Evolutionary conservation across 1,140 invertebrate species (phyloP).

Genomic region (Pantala flavescens): DNA sequence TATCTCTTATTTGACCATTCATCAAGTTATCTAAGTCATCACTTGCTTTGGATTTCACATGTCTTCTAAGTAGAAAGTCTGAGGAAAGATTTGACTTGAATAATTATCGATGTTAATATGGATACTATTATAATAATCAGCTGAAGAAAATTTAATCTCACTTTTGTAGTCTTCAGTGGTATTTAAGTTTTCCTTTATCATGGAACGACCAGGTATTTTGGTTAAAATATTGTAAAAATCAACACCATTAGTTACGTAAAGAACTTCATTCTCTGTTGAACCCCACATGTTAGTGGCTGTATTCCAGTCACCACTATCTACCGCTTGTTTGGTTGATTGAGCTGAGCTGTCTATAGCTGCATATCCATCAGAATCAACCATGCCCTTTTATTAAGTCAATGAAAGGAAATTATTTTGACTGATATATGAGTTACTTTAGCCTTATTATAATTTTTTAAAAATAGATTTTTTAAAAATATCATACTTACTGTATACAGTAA

Average conservation of each 20-base stretch:
- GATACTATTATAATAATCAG: constrained; percentile 37
- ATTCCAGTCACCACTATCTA: constrained; percentile 37
- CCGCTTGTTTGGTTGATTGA: constrained; percentile 29
- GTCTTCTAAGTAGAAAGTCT: constrained; percentile 22
- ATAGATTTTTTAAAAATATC: no score
- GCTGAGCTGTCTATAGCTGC: constrained; percentile 31
- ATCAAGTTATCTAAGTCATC: constrained; percentile 47
- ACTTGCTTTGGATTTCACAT: constrained; percentile 27
- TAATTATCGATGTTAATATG: neutral
- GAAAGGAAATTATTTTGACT: neutral
- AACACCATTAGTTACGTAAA: constrained; percentile 45
- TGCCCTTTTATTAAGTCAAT: constrained; percentile 31
- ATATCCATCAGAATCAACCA: constrained; percentile 37
- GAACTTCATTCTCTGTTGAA: constrained; percentile 47
- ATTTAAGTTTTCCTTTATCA: neutral
- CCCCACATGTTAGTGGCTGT: constrained; percentile 53
- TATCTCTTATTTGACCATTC: constrained; percentile 55
- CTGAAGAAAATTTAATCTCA: constrained; percentile 40
- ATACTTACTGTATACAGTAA: constrained; percentile 52
- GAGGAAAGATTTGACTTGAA: neutral
- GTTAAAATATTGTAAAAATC: constrained; percentile 74
- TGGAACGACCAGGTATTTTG: constrained; percentile 28
- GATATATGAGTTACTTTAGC: no score
- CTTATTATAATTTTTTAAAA: no score
- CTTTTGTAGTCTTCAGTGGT: constrained; percentile 29